Conservation (phyloP, 2,888 invertebrate genomes). For the Plebejus argus region DNA sequence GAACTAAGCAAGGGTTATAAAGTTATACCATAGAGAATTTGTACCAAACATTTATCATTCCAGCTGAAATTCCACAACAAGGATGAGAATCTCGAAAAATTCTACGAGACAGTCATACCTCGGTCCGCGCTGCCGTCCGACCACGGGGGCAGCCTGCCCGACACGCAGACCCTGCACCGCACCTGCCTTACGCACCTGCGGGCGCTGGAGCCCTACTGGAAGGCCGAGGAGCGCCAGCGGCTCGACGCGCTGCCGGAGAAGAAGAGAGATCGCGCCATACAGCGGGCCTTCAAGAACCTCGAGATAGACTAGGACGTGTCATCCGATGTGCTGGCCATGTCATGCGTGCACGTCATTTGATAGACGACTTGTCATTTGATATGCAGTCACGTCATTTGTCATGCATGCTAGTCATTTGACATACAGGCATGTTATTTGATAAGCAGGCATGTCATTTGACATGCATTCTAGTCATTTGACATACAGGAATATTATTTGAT, state of each 20-base stretch:
- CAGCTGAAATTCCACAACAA: constrained; percentile 83
- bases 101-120: constrained; percentile 79
- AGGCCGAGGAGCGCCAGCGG: constrained; percentile 68
- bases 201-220: constrained; percentile 63
- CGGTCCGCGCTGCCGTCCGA: constrained; percentile 81
- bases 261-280: constrained; percentile 79
- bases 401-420: too few relatives aligned
- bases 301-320: constrained; percentile 81
- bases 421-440: too few relatives aligned
- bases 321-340: background rate
- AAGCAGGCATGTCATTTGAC: background rate
- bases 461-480: too few relatives aligned
- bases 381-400: too few relatives aligned
- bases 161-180: constrained; percentile 68
- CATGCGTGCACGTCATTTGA: background rate
- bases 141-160: constrained; percentile 81
- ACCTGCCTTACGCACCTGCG: constrained; percentile 65
- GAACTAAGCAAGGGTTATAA: too few relatives aligned
- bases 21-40: too few relatives aligned
- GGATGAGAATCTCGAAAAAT: constrained; percentile 77
- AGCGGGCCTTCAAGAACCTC: constrained; percentile 86
- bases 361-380: background rate
- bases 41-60: constrained; percentile 40
- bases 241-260: constrained; percentile 65
- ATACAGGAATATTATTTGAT: too few relatives aligned